A percentile compares a stretch with the other conserved stretches of the same genome.
Conservation (phyloP, 2,888 invertebrate genomes). For the Aleiodes testaceus region DNA sequence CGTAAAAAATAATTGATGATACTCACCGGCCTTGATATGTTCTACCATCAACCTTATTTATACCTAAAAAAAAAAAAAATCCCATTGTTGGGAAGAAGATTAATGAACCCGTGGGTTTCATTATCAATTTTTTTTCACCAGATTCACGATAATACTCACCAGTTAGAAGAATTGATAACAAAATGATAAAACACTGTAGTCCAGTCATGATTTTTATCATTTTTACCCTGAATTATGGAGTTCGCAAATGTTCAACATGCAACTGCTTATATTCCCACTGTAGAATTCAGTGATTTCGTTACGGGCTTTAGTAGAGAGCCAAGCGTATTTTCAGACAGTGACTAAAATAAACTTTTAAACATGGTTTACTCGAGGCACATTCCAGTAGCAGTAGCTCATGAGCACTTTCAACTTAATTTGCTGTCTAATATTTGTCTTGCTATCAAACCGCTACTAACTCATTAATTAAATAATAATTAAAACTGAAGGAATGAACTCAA, state of each 20-base stretch:
- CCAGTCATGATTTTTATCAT: neutral
- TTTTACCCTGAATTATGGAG: neutral
- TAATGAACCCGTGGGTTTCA: neutral
- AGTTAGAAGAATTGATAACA: constrained; percentile 21
- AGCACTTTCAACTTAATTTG: neutral
- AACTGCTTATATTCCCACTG: constrained; percentile 11
- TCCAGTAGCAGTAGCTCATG: constrained; percentile 1
- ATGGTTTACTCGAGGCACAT: constrained; percentile 18
- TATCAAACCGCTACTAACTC: no score
- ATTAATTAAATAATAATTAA: no score
- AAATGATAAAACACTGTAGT: neutral
- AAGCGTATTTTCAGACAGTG: constrained; percentile 19
- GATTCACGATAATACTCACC: neutral
- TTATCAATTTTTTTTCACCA: neutral
- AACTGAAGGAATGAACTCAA: no score
- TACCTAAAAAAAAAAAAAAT: neutral
- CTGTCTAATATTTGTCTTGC: neutral
- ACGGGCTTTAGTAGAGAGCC: neutral
- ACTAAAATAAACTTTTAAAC: constrained; percentile 18
- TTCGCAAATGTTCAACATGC: neutral
- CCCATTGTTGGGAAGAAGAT: neutral
- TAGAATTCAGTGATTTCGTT: constrained; percentile 7
- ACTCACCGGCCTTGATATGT: constrained; percentile 15
- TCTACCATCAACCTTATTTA: neutral
- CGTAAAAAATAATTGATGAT: neutral